Evolutionary conservation across 1,140 invertebrate species (phyloP).

Genomic region (Sycobia sp.): DNA sequence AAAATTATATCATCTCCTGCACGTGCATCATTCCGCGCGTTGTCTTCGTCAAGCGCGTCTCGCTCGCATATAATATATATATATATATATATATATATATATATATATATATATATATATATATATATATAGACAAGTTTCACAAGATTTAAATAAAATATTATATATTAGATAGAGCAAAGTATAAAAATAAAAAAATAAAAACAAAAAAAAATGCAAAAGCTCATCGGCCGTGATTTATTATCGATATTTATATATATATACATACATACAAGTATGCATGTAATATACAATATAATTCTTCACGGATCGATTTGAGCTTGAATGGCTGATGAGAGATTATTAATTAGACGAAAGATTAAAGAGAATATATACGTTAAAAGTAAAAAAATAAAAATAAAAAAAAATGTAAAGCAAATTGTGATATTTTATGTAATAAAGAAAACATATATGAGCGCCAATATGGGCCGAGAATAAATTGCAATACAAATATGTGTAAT

Average conservation of each 20-base stretch:
- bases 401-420: conserved; percentile 48
- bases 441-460: conserved; percentile 45
- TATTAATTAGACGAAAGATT: conserved; percentile 16
- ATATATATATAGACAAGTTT: conserved; percentile 28
- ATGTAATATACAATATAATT: too few species aligned
- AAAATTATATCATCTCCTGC: too few species aligned
- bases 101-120: too few species aligned
- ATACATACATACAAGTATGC: too few species aligned
- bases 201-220: too few species aligned
- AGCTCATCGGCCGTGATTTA: background rate
- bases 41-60: conserved; percentile 20
- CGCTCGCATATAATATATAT: too few species aligned
- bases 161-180: conserved; percentile 33
- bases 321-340: background rate
- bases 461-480: conserved; percentile 39
- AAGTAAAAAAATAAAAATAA: conserved; percentile 31
- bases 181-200: conserved; percentile 3
- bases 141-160: conserved; percentile 25
- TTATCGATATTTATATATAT: background rate
- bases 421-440: conserved; percentile 57
- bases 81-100: too few species aligned
- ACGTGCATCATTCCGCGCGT: too few species aligned
- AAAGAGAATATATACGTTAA: conserved; percentile 20
- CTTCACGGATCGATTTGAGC: too few species aligned
- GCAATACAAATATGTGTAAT: conserved; percentile 27